Conservation (phyloP, 2,113 vertebrate genomes). For the Osmerus mordax region DNA sequence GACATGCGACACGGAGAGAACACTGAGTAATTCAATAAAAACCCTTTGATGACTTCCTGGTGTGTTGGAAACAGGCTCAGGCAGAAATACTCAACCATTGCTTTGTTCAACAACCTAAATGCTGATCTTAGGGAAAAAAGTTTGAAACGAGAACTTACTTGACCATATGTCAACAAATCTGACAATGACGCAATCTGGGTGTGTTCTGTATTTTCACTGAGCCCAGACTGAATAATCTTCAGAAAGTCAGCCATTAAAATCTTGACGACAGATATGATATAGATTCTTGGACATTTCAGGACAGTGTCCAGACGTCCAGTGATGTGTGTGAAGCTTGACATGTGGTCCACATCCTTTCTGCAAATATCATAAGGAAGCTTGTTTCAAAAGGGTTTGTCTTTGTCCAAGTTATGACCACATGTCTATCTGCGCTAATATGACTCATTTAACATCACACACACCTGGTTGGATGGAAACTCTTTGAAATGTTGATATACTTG, state of each 20-base stretch:
- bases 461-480: neutral
- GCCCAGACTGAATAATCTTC: no score
- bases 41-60: slow-evolving; percentile 50
- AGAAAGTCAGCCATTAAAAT: no score
- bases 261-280: no score
- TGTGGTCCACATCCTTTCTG: slow-evolving; percentile 55
- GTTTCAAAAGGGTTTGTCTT: slow-evolving; percentile 39
- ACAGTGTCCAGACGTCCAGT: no score
- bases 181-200: no score
- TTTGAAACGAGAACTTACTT: neutral
- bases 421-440: slow-evolving; percentile 21
- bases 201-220: no score
- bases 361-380: slow-evolving; percentile 31
- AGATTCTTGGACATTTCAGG: no score
- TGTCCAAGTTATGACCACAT: slow-evolving; percentile 12
- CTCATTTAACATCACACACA: slow-evolving; percentile 15
- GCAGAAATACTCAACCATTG: slow-evolving; percentile 37
- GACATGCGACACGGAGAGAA: slow-evolving; percentile 22
- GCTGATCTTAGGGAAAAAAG: neutral
- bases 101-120: slow-evolving; percentile 5
- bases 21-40: slow-evolving; percentile 49
- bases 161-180: slow-evolving; percentile 8
- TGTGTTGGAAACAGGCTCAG: slow-evolving; percentile 51
- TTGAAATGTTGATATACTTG: neutral
- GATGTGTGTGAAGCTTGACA: no score